Conservation (phyloP, 1,140 invertebrate genomes). For the Drosophila carrolli region DNA sequence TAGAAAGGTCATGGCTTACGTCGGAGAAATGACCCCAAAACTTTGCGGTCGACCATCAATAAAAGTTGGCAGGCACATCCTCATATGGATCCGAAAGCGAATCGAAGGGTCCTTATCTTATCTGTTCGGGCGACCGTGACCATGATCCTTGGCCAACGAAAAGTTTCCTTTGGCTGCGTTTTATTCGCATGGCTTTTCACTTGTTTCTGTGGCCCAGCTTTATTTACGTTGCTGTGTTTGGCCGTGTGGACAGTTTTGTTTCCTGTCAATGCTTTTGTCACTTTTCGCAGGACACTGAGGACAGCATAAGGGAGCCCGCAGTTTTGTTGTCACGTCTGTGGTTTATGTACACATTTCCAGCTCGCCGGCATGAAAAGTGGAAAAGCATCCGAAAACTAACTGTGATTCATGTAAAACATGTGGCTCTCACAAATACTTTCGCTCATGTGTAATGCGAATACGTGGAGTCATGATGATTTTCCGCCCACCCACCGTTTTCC, state of each 20-base stretch:
- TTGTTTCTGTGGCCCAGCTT: conserved; percentile 9
- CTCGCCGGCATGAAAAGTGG: conserved; percentile 41
- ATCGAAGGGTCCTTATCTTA: conserved; percentile 56
- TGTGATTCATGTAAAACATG: conserved; percentile 60
- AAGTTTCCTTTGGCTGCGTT: conserved; percentile 33
- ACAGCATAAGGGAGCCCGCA: conserved; percentile 30
- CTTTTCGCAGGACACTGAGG: conserved; percentile 23
- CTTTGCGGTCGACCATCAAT: conserved; percentile 62
- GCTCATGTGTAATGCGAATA: conserved; percentile 38
- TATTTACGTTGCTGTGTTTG: conserved; percentile 24
- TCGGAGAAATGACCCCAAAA: conserved; percentile 36
- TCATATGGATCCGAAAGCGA: conserved; percentile 7
- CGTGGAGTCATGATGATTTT: conserved; percentile 31
- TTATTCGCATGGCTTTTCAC: conserved; percentile 16
- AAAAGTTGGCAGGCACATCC: conserved; percentile 50
- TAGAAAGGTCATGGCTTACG: conserved; percentile 18
- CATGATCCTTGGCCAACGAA: conserved; percentile 53
- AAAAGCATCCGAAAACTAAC: conserved; percentile 43
- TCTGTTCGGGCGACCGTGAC: conserved; percentile 47
- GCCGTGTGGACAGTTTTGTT: conserved; percentile 50
- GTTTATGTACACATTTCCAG: conserved; percentile 45
- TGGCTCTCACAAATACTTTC: conserved; percentile 40
- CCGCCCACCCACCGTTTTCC: neutral
- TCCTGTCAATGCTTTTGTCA: conserved; percentile 65
- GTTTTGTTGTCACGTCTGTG: conserved; percentile 56